phyloP scores from a whole-genome alignment of 2,113 vertebrate genomes.

The Actinemys pallida region DNA sequence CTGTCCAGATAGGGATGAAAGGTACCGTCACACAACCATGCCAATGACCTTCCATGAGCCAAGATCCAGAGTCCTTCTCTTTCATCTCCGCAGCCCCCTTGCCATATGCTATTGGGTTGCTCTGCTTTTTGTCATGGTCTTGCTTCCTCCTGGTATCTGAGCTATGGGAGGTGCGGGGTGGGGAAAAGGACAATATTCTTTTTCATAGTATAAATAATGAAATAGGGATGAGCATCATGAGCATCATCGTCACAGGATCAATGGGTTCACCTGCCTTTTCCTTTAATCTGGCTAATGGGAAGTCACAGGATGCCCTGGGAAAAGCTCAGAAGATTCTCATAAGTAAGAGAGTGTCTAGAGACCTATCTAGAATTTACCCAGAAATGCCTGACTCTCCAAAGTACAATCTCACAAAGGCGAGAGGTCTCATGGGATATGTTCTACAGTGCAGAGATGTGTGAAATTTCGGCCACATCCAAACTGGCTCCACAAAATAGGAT shows the following conservation, averaged over 20 bases:
- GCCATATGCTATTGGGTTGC: not conserved
- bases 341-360: not conserved
- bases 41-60: not conserved
- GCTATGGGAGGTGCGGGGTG: not conserved
- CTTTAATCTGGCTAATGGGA: not conserved
- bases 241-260: not conserved
- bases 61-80: not conserved
- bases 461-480: not conserved
- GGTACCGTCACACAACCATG: not conserved
- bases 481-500: not conserved
- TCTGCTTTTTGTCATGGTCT: not conserved
- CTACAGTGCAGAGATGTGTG: rapidly evolving
- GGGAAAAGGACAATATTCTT: not conserved
- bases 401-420: not conserved
- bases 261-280: not conserved
- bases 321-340: not conserved
- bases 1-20: not conserved
- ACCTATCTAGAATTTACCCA: not conserved
- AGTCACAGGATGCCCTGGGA: not conserved
- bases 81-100: not conserved
- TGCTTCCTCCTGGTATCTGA: not conserved
- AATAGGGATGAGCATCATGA: not conserved
- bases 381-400: not conserved
- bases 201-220: not conserved
- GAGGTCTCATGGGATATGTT: not conserved